Base-by-base conservation (phyloP, 2,888 invertebrate genomes). In the Campaea margaritaria region DNA sequence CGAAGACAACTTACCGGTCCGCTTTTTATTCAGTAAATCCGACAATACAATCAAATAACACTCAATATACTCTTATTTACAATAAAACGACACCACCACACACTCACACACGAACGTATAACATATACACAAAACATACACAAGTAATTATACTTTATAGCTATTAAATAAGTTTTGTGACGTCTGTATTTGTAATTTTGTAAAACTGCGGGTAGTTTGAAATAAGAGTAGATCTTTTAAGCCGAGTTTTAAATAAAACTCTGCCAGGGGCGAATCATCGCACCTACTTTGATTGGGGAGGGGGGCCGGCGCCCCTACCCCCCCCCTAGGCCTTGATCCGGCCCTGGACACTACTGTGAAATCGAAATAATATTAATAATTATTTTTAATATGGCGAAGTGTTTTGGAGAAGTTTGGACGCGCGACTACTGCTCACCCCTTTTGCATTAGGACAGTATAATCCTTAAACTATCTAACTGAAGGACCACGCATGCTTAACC, bases 201-300 rank as follows among this genome's bases (percentile, higher is more conserved):
- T 36, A 47, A 60, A 61, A 58, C 12, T 51, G 64, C 58, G 64
- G 62, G 68, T 68, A 68, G 68, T 64, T 65, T 68, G 68, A 68
- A 53, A 61, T 61, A 57, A 58, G 64, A 68, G 51, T 47, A 21
- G 36, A 53, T 59, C 57, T 11, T 43, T 31, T 12, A 14, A 28
- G 36, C 11, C 45, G 54, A 54, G 58, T 48, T 60, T 54, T 34
- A 34, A 34, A n/a, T n/a, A n/a, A 11, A 62, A 36, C 39, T n/a
- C 49, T 28, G 2, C 31, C 38, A 43, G 46, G 46, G 27, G 10
- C 28, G 31, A 15, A 45, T 7, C 36, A 4, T 36, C 14, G 31
- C 14, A 15, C 12, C 7, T 45, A n/a, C 15, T 36, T 12, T 21
- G 11, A 36, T 36, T 21, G 21, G 21, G 21, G 31, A 9, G 44